Evolutionary conservation across 2,888 invertebrate species (phyloP), one percentile per base, ranked within the genome.

Genomic region (Drosophila rellima): DNA sequence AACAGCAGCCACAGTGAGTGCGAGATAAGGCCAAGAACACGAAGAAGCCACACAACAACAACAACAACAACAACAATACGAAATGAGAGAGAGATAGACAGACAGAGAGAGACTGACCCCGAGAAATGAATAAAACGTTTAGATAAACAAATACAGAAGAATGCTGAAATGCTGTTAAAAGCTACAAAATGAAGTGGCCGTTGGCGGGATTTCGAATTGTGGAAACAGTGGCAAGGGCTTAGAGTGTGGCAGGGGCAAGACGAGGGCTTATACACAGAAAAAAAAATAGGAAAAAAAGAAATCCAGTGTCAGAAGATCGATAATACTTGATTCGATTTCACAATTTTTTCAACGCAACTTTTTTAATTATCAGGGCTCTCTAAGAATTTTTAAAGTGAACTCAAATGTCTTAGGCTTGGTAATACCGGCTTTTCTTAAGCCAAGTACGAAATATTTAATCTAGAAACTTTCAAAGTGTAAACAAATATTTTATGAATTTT

Each of bases 121-220:
- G 57, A 87, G 68, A 87, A 79, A 83, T 78, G 84, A 83, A 84
- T 78, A 90, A 84, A 86, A 90, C 89, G 90, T 86, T 86, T 90
- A 86, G 89, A 86, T 90, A 86, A 86, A 86, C 90, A 86, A 86
- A 90, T 83, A 90, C 90, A 88, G 85, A 84, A 88, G 88, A 84
- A 84, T 84, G 90, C 83, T 84, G 83, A 84, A 84, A 84, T 82
- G 83, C 86, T 84, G 83, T 84, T 84, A 84, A 84, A 85, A 84
- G 83, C 89, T 74, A 88, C 89, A 89, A 84, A 84, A 84, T 84
- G 83, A 84, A 88, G 88, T 89, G 83, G 88, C 88, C 88, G 63
- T 73, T 80, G 83, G 79, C 78, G 68, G 75, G 80, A 65, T 77
- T 59, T 63, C 40, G 75, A 63, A 67, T 52, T 61, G 78, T 50